Evolutionary conservation across 2,888 invertebrate genomes (phyloP).

Genomic region (Polyploca ridens): DNA sequence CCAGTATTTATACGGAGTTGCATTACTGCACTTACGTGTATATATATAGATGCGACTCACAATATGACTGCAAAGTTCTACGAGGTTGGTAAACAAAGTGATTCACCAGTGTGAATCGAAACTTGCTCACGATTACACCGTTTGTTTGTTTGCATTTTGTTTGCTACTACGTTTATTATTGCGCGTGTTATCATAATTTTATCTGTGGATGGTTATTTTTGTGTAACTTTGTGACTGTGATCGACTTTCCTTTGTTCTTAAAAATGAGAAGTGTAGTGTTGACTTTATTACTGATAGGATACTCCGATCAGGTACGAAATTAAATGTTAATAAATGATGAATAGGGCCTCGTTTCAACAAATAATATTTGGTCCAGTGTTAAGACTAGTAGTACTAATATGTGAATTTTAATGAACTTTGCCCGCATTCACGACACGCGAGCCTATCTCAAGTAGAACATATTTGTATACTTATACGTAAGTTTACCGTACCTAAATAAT

Average conservation of each 20-base stretch:
- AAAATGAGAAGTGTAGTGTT: background rate
- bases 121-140: background rate
- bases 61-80: too few species aligned
- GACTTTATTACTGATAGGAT: background rate
- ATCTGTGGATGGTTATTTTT: background rate
- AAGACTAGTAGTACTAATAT: too few species aligned
- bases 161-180: background rate
- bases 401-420: too few species aligned
- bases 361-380: too few species aligned
- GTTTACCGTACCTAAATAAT: too few species aligned
- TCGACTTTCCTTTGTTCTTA: background rate
- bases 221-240: conserved; percentile 27
- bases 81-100: too few species aligned
- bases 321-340: too few species aligned
- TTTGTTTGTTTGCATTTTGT: background rate
- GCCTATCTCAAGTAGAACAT: background rate
- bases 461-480: background rate
- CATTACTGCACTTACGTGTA: too few species aligned
- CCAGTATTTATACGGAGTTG: too few species aligned
- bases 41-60: too few species aligned
- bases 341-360: too few species aligned
- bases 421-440: too few species aligned
- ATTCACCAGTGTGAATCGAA: background rate
- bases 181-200: background rate
- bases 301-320: background rate